These are phyloP conservation scores for Enteromius thamalakanensis DNA, from an alignment of 2,797 vertebrate species.

Conservation along the genomic window DNA sequence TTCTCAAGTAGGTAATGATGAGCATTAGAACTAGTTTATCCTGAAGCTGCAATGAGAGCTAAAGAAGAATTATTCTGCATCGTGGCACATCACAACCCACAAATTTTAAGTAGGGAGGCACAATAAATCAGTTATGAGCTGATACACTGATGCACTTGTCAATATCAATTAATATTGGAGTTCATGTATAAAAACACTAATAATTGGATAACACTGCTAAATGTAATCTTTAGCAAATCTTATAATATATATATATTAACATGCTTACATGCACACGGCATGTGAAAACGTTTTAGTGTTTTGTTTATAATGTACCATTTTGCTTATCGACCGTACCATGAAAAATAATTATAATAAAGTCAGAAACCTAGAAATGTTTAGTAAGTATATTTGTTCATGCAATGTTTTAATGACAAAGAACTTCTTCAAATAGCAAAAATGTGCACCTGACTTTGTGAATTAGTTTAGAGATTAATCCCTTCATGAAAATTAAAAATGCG, in stretches of 20 bases:
- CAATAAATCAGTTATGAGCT: neutral
- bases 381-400: neutral
- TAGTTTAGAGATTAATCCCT: neutral
- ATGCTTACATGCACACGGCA: neutral
- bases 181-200: neutral
- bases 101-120: neutral
- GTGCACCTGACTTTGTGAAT: neutral
- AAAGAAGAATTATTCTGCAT: neutral
- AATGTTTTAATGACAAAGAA: neutral
- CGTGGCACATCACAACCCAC: neutral
- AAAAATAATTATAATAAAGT: neutral
- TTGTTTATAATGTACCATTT: neutral
- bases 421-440: neutral
- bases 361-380: neutral
- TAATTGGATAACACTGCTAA: neutral
- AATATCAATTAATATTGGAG: neutral
- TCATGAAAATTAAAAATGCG: neutral
- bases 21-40: conserved; percentile 7
- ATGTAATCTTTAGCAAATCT: neutral
- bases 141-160: neutral
- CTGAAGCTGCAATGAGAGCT: neutral
- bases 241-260: neutral
- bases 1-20: conserved; percentile 9
- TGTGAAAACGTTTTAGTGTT: neutral
- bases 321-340: neutral